Percentiles rank a stretch among this genome's conserved stretches.
Conservation (phyloP, 2,888 invertebrate genomes). For the Himalopsyche kuldschensis region DNA sequence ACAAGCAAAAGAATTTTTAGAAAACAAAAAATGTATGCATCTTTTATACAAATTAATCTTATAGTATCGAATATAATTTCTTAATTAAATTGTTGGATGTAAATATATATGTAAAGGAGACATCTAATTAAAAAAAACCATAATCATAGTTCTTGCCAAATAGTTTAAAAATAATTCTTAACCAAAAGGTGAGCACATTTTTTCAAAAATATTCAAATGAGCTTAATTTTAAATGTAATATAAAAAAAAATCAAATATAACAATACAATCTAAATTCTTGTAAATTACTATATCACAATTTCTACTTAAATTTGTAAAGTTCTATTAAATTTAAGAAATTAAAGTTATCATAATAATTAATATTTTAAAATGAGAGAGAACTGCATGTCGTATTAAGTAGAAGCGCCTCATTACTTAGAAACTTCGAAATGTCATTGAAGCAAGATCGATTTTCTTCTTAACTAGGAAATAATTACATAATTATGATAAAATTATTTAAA, state of each 20-base stretch:
- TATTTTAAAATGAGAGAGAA: constrained; percentile 11
- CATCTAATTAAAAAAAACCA: neutral
- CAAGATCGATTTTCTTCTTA: neutral
- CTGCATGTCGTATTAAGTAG: neutral
- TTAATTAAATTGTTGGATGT: neutral
- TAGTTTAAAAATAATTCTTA: constrained; percentile 1
- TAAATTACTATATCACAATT: constrained; percentile 61
- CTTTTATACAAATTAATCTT: too few relatives aligned
- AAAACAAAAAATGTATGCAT: too few relatives aligned
- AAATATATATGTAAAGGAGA: neutral
- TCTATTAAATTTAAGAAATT: constrained; percentile 23
- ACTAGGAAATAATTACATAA: neutral
- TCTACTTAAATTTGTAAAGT: constrained; percentile 52
- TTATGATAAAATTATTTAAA: neutral
- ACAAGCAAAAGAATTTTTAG: too few relatives aligned
- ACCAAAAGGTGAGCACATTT: constrained; percentile 1
- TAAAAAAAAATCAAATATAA: constrained; percentile 32
- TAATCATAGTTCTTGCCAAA: neutral
- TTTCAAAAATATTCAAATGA: constrained; percentile 14
- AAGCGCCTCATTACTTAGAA: neutral
- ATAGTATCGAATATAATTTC: neutral
- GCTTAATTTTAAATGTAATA: constrained; percentile 17
- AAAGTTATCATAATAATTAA: constrained; percentile 11
- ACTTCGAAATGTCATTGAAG: neutral
- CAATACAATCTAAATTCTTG: constrained; percentile 33